Evolutionary conservation across 2,797 vertebrate genomes (phyloP), one percentile per base, ranked within the genome.

Genomic region (Cynodonichthys magdalenae): DNA sequence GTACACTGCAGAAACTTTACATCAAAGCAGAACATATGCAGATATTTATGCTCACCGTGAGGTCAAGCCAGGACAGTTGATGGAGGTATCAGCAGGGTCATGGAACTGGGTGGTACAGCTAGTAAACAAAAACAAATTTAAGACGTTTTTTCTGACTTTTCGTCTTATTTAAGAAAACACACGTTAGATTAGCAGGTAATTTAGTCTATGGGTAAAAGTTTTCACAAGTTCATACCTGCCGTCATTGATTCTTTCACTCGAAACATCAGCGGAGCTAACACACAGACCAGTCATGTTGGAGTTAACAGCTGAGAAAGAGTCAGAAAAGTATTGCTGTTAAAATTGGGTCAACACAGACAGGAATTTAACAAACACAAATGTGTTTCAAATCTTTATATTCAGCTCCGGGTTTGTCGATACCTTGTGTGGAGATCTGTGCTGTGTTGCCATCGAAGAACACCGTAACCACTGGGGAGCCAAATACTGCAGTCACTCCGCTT

Each of bases 381-480:
- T 6, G 42, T 17, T 44, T 17, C 15, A 28, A 28, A 14, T 6
- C 1, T 28, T 15, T 15, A 2, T 50, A 5, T 24, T 24, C 14
- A 6, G 1, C 5, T 31, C 8, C 3, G 29, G 29, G 14, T 7
- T 15, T 15, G 29, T 59, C 12, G 15, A 6, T 64, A 77, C 75
- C 62, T 47, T 5, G 53, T 29, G 59, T 3, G 27, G 19, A 29
- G 17, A 78, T 63, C 6, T 52, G 53, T 8, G 58, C 9, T 0
- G 39, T 59, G 58, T 53, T 19, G 19, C 75, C 66, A n/a, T 78
- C 52, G 63, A 85, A 85, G 53, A 55, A 18, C 24, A 80, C 62
- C 5, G 65, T 73, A 1, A n/a, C n/a, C n/a, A n/a, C n/a, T n/a
- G 72, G 9, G 0, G 11, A 71, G 50, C 59, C 11, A 11, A 73